Base-by-base conservation (phyloP, 2,797 vertebrate genomes). In the Pseudochromis fuscus region DNA sequence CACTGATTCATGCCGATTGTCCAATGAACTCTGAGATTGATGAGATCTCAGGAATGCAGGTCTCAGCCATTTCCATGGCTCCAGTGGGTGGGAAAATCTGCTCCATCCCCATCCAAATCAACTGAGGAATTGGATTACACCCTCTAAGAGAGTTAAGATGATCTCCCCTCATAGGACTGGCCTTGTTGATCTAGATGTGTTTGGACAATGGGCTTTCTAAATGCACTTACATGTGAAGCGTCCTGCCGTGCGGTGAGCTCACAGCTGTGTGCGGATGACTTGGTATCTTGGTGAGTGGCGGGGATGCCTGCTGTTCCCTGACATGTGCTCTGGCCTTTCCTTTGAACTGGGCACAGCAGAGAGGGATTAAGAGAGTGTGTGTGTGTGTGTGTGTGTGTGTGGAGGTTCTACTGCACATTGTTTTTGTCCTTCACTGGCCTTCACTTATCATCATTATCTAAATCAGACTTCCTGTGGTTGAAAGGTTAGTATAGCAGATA, bases 341-440 rank as follows among this genome's bases (percentile, higher is more conserved):
- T 91, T 91, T 91, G 81, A 92, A 88, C 85, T 78, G 57, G 83
- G 72, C 81, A 81, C 85, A 90, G 85, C 71, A 3, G 81, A 89
- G 78, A 79, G 73, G 88, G 86, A 91, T 93, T 90, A 91, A 51
- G 67, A 72, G 67, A 64, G 78, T 69, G 77, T 73, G 77, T 55
- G 57, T 38, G 40, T 52, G 37, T 73, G 60, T 28, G 61, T 15
- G 25, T 23, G 35, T n/a, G 31, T 44, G 25, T 48, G 68, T 61
- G 25, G 44, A 56, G 27, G 58, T 55, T 73, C 48, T 21, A 30
- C 63, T 27, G 25, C 31, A 46, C 21, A 56, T 75, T 78, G 81
- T 86, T 90, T 89, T 87, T 88, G 79, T 87, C 58, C 62, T 72
- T 72, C 58, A 55, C 60, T 64, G 53, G 69, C 69, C 66, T 73